These are phyloP conservation scores for Leptopilina boulardi DNA, from an alignment of 1,140 invertebrate species.

Conservation along the genomic window DNA sequence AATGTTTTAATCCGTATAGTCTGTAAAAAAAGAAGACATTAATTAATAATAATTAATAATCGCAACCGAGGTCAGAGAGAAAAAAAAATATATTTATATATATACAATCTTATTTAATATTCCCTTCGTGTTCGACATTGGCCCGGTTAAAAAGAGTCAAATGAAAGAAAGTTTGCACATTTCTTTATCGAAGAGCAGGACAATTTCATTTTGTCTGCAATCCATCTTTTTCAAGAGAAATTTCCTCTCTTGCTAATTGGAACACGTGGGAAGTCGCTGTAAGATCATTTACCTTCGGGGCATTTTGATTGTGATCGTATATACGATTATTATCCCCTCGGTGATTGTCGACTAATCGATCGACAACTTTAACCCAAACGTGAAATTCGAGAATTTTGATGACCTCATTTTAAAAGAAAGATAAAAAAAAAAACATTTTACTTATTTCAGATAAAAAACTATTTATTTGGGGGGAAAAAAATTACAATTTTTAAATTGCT, in stretches of 20 bases:
- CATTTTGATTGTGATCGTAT: not conserved
- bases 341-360: not conserved
- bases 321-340: conserved; percentile 13
- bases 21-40: no score
- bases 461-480: no score
- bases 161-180: conserved; percentile 18
- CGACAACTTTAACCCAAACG: not conserved
- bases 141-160: not conserved
- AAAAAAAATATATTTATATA: not conserved
- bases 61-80: not conserved
- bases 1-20: no score
- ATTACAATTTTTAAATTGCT: no score
- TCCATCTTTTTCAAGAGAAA: conserved; percentile 29
- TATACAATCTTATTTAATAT: not conserved
- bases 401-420: not conserved
- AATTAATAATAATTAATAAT: not conserved
- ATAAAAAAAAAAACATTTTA: no score
- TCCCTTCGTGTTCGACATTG: not conserved
- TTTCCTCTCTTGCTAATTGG: conserved; percentile 13
- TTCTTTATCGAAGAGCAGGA: not conserved
- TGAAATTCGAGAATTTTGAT: not conserved
- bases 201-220: conserved; percentile 26
- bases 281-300: not conserved
- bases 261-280: conserved; percentile 2
- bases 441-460: no score